Evolutionary conservation across 2,113 vertebrate species (phyloP).

Genomic region (Eupsittula cactorum): DNA sequence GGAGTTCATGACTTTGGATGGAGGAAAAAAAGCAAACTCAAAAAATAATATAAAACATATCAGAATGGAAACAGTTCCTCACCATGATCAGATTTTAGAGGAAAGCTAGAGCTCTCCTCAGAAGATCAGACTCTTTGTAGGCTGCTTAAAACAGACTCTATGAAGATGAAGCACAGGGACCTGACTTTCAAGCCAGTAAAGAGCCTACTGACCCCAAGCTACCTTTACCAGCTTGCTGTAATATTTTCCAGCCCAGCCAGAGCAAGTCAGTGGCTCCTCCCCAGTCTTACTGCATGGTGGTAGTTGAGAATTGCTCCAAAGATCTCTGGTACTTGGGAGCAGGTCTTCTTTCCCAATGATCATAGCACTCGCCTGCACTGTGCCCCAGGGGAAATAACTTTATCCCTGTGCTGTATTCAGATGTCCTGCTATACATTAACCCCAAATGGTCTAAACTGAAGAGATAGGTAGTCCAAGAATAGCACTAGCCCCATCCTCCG

Average conservation of each 20-base stretch:
- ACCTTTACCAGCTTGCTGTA: not conserved
- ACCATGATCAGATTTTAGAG: not conserved
- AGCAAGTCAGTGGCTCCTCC: not conserved
- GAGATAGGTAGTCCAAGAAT: not conserved
- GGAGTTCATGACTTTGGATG: not conserved
- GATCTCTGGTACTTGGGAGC: not conserved
- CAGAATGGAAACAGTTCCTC: not conserved
- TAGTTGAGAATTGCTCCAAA: not conserved
- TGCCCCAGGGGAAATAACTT: not conserved
- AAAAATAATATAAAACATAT: not conserved
- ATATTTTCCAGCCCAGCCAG: not conserved
- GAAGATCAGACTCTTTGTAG: not conserved
- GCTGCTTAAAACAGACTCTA: not conserved
- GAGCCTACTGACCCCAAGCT: not conserved
- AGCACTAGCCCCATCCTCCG: not conserved
- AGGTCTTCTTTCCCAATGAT: not conserved
- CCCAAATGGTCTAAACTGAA: not conserved
- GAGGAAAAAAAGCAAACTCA: not conserved
- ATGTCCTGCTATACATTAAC: not conserved
- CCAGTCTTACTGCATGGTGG: not conserved
- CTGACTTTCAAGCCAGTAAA: not conserved
- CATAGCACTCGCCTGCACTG: accelerated
- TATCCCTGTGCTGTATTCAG: not conserved
- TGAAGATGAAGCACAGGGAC: not conserved
- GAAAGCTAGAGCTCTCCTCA: not conserved